phyloP scores from a whole-genome alignment of 2,888 invertebrate species.

The Thera obeliscata region DNA sequence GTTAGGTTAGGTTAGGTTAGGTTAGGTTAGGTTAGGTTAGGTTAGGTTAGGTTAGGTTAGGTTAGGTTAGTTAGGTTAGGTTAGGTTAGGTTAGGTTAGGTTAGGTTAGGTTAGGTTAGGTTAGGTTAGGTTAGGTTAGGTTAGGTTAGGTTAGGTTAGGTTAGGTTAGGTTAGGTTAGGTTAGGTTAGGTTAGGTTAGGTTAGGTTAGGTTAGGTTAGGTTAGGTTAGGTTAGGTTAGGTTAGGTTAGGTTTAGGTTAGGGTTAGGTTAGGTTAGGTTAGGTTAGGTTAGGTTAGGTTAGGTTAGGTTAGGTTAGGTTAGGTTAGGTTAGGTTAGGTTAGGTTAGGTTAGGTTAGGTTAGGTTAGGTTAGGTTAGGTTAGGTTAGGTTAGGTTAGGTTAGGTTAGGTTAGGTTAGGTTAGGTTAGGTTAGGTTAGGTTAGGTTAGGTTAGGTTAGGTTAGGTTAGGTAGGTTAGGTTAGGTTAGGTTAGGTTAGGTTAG shows the following conservation, averaged over 20 bases:
- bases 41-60: slow-evolving; percentile 40
- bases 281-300: slow-evolving; percentile 48
- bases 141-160: slow-evolving; percentile 29
- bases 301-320: slow-evolving; percentile 40
- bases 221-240: slow-evolving; percentile 40
- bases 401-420: too few relatives aligned
- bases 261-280: slow-evolving; percentile 47
- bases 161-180: slow-evolving; percentile 29
- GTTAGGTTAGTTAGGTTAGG: slow-evolving; percentile 42
- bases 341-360: slow-evolving; percentile 39
- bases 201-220: slow-evolving; percentile 43
- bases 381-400: slow-evolving; percentile 37
- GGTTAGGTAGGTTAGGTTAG: too few relatives aligned
- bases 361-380: slow-evolving; percentile 43
- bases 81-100: slow-evolving; percentile 31
- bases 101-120: too few relatives aligned
- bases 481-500: slow-evolving; percentile 32
- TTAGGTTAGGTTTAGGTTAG: slow-evolving; percentile 48
- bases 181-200: slow-evolving; percentile 35
- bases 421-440: slow-evolving; percentile 44
- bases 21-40: slow-evolving; percentile 34
- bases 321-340: slow-evolving; percentile 37
- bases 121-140: slow-evolving; percentile 29
- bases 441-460: slow-evolving; percentile 39
- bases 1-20: slow-evolving; percentile 25